A percentile compares a stretch with the other conserved stretches of the same genome.
Conservation (phyloP, 2,113 vertebrate species). For the Orycteropus afer region DNA sequence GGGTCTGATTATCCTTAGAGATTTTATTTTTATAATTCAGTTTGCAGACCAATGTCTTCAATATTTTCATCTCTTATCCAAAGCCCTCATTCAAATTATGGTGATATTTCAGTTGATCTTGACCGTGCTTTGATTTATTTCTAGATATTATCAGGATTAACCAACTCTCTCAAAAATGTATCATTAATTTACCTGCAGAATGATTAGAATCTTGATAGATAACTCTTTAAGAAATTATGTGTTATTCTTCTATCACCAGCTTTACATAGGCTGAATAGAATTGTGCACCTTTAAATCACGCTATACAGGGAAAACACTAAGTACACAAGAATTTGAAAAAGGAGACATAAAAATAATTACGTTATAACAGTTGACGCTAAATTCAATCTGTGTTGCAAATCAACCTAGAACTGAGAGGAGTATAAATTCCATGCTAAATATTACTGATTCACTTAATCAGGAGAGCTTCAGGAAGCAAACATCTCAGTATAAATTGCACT, state of each 20-base stretch:
- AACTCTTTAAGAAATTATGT: not conserved
- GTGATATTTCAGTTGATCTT: not conserved
- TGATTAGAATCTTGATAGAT: not conserved
- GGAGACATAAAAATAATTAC: slow-evolving; percentile 8
- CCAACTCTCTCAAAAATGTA: not conserved
- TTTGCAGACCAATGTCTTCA: not conserved
- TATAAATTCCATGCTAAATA: slow-evolving; percentile 46
- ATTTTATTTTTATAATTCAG: not conserved
- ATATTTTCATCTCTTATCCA: not conserved
- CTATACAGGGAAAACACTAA: not conserved
- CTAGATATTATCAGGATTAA: slow-evolving; percentile 22
- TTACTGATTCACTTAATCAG: slow-evolving; percentile 62
- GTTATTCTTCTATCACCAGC: not conserved
- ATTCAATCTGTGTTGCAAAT: slow-evolving; percentile 36
- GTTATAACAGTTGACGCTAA: slow-evolving; percentile 18
- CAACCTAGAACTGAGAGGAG: slow-evolving; percentile 30
- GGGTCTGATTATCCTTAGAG: not conserved
- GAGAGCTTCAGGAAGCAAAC: slow-evolving; percentile 41
- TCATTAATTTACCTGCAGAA: not conserved
- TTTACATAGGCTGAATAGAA: slow-evolving; percentile 27
- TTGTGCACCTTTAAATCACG: not conserved
- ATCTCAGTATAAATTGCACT: not conserved
- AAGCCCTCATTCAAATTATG: not conserved
- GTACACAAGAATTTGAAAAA: slow-evolving; percentile 12
- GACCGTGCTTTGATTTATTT: not conserved